Base-by-base conservation (phyloP, 1,140 invertebrate genomes). In the Drosophila rhopaloa region DNA sequence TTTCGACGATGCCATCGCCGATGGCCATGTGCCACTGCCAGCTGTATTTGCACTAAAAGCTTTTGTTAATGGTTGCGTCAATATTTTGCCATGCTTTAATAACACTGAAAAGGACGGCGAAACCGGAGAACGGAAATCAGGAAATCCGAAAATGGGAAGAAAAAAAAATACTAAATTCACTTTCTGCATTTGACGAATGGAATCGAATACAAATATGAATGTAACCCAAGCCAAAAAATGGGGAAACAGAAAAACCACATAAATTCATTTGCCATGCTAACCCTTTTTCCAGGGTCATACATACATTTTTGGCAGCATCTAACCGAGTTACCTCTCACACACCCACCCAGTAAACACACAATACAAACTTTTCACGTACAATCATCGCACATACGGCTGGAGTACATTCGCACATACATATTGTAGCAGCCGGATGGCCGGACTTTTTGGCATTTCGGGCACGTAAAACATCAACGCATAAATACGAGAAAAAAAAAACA, bases 391-490 rank as follows among this genome's bases (percentile, higher is more conserved):
- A 81, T 58, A 60, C 40, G 59, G 50, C 35, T 44, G 8, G 46
- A 11, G 19, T 47, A 37, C 53, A 10, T 61, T 65, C 41, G 56
- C 61, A 35, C 65, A 68, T 50, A 68, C 47, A 65, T 46, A 38
- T 50, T 60, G 46, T 47, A 51, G 41, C 29, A 32, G 58, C 43
- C 51, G 27, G 41, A 35, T 35, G 10, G 27, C 19, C 35, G 24
- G 13, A 13, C 19, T 46, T 43, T 57, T 57, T 71, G 66, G 77
- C 73, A 88, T 88, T 88, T 88, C 40, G 47, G 53, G 73, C 84
- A 88, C 84, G 84, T 88, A 88, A 89, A 84, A 88, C 84, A 88
- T 88, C 84, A 88, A 84, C 84, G 84, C 84, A 88, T 88, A 88
- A 88, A 89, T 88, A 84, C 76, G 65, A 67, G 68, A 75, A 62